Percentiles rank a stretch among this genome's conserved stretches.
phyloP scores from a whole-genome alignment of 2,797 vertebrate species.

The Gambelia wislizenii region DNA sequence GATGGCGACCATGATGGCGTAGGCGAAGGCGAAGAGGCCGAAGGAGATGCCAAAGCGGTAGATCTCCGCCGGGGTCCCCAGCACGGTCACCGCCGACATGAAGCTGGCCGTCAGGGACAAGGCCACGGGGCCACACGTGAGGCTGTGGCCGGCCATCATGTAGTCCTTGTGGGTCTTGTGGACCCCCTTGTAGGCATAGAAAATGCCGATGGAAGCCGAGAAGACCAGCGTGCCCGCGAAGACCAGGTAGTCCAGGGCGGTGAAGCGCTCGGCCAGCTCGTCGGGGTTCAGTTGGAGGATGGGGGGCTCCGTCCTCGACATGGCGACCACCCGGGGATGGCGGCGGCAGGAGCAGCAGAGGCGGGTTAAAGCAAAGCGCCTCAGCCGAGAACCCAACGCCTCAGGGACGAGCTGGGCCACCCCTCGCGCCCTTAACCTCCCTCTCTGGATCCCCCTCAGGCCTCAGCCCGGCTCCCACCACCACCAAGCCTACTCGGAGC shows the following conservation, averaged over 20 bases:
- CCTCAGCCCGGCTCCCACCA: too few relatives aligned
- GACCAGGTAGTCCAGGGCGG: constrained; percentile 88
- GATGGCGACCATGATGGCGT: constrained; percentile 81
- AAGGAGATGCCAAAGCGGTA: constrained; percentile 88
- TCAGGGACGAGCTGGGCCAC: neutral
- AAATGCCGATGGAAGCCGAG: constrained; percentile 88
- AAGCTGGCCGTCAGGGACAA: constrained; percentile 94
- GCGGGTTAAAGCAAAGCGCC: too few relatives aligned
- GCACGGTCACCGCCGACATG: constrained; percentile 94
- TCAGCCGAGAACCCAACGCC: neutral
- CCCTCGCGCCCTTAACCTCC: too few relatives aligned
- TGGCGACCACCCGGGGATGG: neutral
- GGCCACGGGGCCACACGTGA: constrained; percentile 88
- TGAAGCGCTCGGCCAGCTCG: constrained; percentile 74
- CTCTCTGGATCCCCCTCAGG: too few relatives aligned
- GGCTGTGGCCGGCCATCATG: constrained; percentile 85
- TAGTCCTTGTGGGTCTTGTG: constrained; percentile 85
- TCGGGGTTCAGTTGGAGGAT: too few relatives aligned
- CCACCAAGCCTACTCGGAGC: too few relatives aligned
- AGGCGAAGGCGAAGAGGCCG: constrained; percentile 82
- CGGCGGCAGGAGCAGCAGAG: too few relatives aligned
- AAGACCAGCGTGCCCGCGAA: constrained; percentile 87
- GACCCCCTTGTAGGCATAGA: constrained; percentile 84
- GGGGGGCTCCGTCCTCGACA: neutral
- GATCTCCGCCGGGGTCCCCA: constrained; percentile 91